A percentile compares a stretch with the other conserved stretches of the same genome.
Conservation (phyloP, 2,113 vertebrate genomes). For the Charina bottae region DNA sequence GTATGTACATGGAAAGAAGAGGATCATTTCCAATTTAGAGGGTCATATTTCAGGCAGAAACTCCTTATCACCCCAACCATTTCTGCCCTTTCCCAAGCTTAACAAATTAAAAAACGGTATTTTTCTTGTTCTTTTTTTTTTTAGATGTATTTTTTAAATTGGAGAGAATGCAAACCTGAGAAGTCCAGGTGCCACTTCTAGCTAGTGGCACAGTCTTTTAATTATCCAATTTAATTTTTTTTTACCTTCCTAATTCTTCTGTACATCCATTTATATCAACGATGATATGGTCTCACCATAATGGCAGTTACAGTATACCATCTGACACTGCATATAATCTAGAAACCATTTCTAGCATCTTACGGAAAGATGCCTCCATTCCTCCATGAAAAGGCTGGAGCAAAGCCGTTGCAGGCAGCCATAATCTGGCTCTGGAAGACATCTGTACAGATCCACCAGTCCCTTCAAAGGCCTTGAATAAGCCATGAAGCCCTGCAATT, state of each 20-base stretch:
- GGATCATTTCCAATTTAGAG: too few species aligned
- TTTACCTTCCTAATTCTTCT: not conserved
- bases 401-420: not conserved
- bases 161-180: not conserved
- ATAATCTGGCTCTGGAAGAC: not conserved
- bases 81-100: not conserved
- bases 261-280: not conserved
- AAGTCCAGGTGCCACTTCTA: not conserved
- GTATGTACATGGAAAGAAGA: too few species aligned
- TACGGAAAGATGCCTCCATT: not conserved
- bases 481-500: slow-evolving; percentile 60
- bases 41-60: not conserved
- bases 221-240: not conserved
- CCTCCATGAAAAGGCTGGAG: not conserved
- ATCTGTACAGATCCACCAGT: slow-evolving; percentile 43
- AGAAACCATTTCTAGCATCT: not conserved
- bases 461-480: slow-evolving; percentile 62
- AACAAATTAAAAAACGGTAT: not conserved
- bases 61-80: not conserved
- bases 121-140: not conserved
- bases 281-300: not conserved
- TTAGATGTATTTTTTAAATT: too few species aligned
- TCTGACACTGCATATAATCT: not conserved
- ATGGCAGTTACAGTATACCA: not conserved
- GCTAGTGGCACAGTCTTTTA: not conserved